A percentile compares a stretch with the other conserved stretches of the same genome.
Conservation (phyloP, 2,797 vertebrate species). For the Sciaenops ocellatus region DNA sequence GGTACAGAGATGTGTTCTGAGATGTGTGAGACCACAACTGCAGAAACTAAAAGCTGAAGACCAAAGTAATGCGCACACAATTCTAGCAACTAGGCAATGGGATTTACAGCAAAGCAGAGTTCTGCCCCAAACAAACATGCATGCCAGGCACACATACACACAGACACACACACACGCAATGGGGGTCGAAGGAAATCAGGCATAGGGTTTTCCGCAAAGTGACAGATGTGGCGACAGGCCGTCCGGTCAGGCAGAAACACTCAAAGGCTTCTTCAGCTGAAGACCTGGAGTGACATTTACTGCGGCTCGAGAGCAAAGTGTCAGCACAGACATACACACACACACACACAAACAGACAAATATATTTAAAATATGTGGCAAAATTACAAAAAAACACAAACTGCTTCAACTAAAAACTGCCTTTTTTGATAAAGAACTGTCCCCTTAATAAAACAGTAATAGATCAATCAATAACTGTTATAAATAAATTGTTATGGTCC, state of each 20-base stretch:
- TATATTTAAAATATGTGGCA: neutral
- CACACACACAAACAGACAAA: constrained; percentile 2
- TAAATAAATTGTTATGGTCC: too few species aligned
- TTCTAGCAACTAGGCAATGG: constrained; percentile 8
- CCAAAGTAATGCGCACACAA: constrained; percentile 5
- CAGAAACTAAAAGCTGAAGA: constrained; percentile 18
- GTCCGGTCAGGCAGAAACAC: constrained; percentile 76
- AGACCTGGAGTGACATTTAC: constrained; percentile 70
- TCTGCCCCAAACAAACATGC: constrained; percentile 8
- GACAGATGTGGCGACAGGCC: constrained; percentile 78
- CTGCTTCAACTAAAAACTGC: neutral
- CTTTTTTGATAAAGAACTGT: neutral
- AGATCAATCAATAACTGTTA: neutral
- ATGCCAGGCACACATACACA: constrained; percentile 17
- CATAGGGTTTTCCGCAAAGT: constrained; percentile 62
- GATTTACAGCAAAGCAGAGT: neutral
- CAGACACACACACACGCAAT: constrained; percentile 16
- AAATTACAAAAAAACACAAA: neutral
- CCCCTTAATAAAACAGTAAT: neutral
- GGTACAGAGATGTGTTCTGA: constrained; percentile 3
- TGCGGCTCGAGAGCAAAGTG: constrained; percentile 45
- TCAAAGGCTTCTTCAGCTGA: constrained; percentile 59
- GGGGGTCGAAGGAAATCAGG: constrained; percentile 56
- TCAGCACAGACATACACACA: neutral
- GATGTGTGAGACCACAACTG: neutral